Base-by-base conservation (phyloP, 2,113 vertebrate genomes). In the Peromyscus maniculatus region DNA sequence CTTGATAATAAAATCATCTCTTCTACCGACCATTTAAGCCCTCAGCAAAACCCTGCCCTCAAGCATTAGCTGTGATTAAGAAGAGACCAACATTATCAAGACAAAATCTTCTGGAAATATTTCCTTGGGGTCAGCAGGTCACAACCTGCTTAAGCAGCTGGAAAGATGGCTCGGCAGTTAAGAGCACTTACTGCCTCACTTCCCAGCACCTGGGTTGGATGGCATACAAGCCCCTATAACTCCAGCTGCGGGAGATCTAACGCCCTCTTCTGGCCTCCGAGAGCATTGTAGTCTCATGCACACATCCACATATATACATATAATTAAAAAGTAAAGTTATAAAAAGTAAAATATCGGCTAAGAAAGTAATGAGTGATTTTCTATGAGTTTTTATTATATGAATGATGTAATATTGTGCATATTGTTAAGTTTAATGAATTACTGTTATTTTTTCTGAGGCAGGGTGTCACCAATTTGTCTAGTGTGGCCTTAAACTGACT, bases 261-360 rank as follows among this genome's bases (percentile, higher is more conserved):
- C 5, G 4, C 39, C 26, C 26, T 66, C 83, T 46, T 66, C 62
- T 46, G 16, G 8, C 9, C 62, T 33, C 4, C 26, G 46, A 19
- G 28, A 16, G 16, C 39, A 46, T 8, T 66, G 39, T 7, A 86
- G 39, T 46, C 83, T 31, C 4, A 19, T 4, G 24, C 7, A 28
- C 19, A 28, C 21, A 22, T 6, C 17, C 78, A 80, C 49, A 6
- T 3, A 82, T 3, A n/a, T 12, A n/a, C 21, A 82, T 10, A 33
- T 17, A n/a, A 66, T 31, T 12, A 9, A 67, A 87, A 43, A 49
- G 33, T 33, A 33, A 46, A 33, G 16, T 33, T 49, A 33, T 49
- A 33, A 67, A 43, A 87, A 87, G 62, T 33, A 89, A 95, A 95
- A 93, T 67, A 24, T 91, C 83, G 94, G 64, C 26, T 89, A 78